phyloP scores from a whole-genome alignment of 2,113 vertebrate species.

The Epinephelus lanceolatus region DNA sequence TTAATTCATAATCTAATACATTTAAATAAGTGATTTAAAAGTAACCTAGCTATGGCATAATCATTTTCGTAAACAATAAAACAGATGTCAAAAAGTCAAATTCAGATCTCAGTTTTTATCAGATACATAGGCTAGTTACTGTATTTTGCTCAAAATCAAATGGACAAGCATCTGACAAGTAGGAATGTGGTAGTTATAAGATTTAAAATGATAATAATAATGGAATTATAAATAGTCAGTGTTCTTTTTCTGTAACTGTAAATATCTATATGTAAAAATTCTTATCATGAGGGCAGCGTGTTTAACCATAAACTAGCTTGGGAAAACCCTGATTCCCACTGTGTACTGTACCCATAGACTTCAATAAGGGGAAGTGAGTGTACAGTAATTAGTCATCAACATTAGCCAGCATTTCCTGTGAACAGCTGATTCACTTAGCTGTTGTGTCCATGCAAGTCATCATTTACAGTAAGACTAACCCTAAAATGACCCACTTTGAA shows the following conservation, averaged over 20 bases:
- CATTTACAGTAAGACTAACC: conserved; percentile 28
- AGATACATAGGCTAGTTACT: too few relatives aligned
- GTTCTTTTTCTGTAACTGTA: too few relatives aligned
- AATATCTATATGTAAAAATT: neutral
- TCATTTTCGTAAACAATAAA: too few relatives aligned
- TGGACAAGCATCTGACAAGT: neutral
- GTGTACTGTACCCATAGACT: neutral
- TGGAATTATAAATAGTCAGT: neutral
- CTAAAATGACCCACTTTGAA: neutral
- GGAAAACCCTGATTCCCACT: neutral
- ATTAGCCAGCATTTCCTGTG: conserved; percentile 3
- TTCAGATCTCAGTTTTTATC: too few relatives aligned
- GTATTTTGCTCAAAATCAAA: neutral
- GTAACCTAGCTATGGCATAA: too few relatives aligned
- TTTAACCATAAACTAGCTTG: neutral
- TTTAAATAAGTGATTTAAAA: too few relatives aligned
- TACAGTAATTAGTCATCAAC: neutral
- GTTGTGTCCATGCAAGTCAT: neutral
- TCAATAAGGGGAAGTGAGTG: conserved; percentile 2
- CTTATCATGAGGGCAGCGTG: neutral
- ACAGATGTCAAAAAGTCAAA: too few relatives aligned
- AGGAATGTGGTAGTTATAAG: neutral
- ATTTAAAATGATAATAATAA: neutral
- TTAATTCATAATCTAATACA: too few relatives aligned
- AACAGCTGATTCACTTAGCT: neutral